Evolutionary conservation across 2,888 invertebrate genomes (phyloP).

Genomic region (Hydraecia micacea): DNA sequence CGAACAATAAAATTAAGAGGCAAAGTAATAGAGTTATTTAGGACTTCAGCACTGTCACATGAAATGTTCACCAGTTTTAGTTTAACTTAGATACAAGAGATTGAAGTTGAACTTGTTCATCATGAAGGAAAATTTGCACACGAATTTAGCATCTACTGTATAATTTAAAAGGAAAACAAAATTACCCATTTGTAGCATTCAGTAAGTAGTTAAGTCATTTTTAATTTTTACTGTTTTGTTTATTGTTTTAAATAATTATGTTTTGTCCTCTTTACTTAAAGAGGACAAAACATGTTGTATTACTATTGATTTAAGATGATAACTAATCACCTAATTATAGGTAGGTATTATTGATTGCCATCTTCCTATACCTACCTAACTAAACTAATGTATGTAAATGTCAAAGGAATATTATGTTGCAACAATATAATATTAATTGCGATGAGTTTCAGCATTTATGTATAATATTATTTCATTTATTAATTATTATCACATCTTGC

Average conservation of each 20-base stretch:
- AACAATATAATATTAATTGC: not conserved
- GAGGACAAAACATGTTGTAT: not conserved
- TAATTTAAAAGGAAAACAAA: not conserved
- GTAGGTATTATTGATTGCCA: not conserved
- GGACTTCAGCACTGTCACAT: not conserved
- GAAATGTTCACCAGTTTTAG: not conserved
- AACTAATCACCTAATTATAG: not conserved
- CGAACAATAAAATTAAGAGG: not conserved
- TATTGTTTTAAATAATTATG: not conserved
- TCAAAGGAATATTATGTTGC: slow-evolving; percentile 2
- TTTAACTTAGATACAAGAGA: not conserved
- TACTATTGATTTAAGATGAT: not conserved
- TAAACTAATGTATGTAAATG: not conserved
- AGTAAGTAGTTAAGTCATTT: not conserved
- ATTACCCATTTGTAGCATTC: not conserved
- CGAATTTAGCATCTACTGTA: not conserved
- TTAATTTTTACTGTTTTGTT: not conserved
- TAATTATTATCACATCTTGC: not conserved
- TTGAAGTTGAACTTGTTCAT: not conserved
- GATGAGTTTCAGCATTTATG: not conserved
- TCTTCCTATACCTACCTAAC: no score
- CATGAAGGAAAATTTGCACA: not conserved
- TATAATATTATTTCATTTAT: not conserved
- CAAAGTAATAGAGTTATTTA: not conserved
- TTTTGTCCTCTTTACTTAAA: no score